A percentile compares a stretch with the other conserved stretches of the same genome.
These are phyloP conservation scores for Ailurus styani DNA, from an alignment of 2,113 vertebrate species.

Conservation along the genomic window DNA sequence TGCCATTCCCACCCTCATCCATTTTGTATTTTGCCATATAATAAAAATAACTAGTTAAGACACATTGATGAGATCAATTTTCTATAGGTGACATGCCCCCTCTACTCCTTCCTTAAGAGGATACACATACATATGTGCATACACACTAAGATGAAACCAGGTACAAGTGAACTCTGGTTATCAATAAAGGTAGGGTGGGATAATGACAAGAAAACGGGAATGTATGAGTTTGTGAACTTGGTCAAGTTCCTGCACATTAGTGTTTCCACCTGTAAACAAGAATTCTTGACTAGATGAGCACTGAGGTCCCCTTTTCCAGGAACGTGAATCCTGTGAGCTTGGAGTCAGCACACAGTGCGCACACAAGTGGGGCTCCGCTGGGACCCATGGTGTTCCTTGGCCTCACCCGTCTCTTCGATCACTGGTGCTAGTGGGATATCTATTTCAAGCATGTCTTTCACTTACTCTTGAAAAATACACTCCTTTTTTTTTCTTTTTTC, in stretches of 20 bases:
- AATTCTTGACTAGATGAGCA: background rate
- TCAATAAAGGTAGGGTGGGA: background rate
- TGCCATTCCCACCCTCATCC: too few species aligned
- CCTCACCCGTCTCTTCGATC: background rate
- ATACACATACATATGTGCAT: background rate
- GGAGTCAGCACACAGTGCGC: background rate
- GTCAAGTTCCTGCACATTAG: background rate
- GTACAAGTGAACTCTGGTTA: background rate
- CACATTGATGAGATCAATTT: background rate
- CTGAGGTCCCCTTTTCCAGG: background rate
- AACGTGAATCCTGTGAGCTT: background rate
- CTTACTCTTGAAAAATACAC: slow-evolving; percentile 31
- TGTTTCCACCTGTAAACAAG: background rate
- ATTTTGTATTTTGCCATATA: background rate
- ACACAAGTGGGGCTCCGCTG: rapidly evolving
- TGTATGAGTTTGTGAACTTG: background rate
- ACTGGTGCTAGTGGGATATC: background rate
- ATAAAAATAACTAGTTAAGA: background rate
- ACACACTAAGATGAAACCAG: background rate
- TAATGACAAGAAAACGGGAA: background rate
- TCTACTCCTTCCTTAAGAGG: background rate
- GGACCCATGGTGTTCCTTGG: background rate
- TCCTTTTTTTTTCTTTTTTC: slow-evolving; percentile 14
- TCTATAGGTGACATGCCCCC: background rate
- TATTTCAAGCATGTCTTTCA: slow-evolving; percentile 25